phyloP scores from a whole-genome alignment of 2,797 vertebrate species.

The Neosalanx taihuensis region DNA sequence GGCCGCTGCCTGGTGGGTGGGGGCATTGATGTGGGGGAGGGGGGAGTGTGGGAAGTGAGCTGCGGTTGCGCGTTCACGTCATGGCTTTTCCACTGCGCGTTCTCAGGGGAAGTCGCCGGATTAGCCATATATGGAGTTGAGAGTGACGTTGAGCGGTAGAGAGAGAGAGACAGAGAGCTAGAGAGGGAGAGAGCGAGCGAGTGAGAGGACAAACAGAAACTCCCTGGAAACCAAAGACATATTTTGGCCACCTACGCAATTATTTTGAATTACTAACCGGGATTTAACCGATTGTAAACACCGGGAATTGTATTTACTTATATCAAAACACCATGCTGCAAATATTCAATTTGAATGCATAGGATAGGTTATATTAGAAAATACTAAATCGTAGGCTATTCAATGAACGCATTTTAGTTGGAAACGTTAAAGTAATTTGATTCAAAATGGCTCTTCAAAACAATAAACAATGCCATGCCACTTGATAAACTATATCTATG shows the following conservation, averaged over 20 bases:
- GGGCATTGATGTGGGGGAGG: too few relatives aligned
- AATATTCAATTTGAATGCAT: neutral
- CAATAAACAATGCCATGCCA: too few relatives aligned
- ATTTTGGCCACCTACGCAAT: conserved; percentile 42
- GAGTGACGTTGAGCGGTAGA: conserved; percentile 43
- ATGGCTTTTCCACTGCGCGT: conserved; percentile 69
- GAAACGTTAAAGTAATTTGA: too few relatives aligned
- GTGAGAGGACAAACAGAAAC: conserved; percentile 25
- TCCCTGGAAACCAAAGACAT: conserved; percentile 34
- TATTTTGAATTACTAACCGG: conserved; percentile 37
- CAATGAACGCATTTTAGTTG: too few relatives aligned
- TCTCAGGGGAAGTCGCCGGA: conserved; percentile 61
- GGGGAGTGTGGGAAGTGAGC: conserved; percentile 26
- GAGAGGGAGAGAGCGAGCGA: neutral
- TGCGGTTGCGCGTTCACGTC: conserved; percentile 58
- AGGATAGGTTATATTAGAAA: neutral
- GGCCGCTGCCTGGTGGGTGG: conserved; percentile 24
- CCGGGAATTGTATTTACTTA: neutral
- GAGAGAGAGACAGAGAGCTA: conserved; percentile 1
- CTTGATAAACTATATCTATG: too few relatives aligned
- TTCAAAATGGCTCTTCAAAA: too few relatives aligned
- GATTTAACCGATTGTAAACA: conserved; percentile 50
- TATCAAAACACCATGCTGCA: neutral
- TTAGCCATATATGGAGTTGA: conserved; percentile 64
- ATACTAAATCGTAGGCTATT: neutral